Base-by-base conservation (phyloP, 2,797 vertebrate genomes). In the Eospalax fontanierii region DNA sequence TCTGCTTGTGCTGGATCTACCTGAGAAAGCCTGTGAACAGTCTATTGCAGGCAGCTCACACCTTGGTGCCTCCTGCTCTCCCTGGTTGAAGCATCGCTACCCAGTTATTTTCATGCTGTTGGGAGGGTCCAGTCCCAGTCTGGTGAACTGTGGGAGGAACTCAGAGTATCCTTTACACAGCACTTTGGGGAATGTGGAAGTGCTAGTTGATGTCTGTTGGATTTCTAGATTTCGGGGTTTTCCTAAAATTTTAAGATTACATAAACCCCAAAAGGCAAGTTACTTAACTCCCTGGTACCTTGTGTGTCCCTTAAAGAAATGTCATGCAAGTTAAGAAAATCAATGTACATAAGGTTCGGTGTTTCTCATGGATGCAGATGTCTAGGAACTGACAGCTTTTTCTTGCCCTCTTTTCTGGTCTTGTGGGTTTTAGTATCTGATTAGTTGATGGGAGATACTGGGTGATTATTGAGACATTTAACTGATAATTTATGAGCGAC, bases 211-310 rank as follows among this genome's bases (percentile, higher is more conserved):
- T 59, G 6, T 7, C 19, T 43, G 87, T 75, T 63, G 18, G 1
- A 43, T 91, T 87, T 89, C 26, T 40, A 96, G 68, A 7, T 95
- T 88, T 82, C 43, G 85, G 40, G 87, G 11, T 74, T 81, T 91
- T 86, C 19, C 3, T 63, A 43, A 89, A 85, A 73, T 61, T 78
- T 78, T 80, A 95, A 95, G 70, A 1, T 95, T 63, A n/a, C 9
- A 63, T 74, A 79, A 97, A 90, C 54, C 80, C 68, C 84, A 88
- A 26, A 93, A 83, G 38, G 80, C 1, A 95, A 96, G 78, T 95
- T 63, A 63, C 28, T 93, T 46, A 57, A 90, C 43, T 91, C 96
- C 50, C 90, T 59, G 88, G 26, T 68, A 43, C 33, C 86, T 96
- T 46, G 38, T 22, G 3, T 78, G 0, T 86, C 10, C 6, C 38